Percentiles rank a stretch among this genome's conserved stretches.
These are phyloP conservation scores for Atherinosoma microstoma DNA, from an alignment of 2,797 vertebrate species.

Conservation along the genomic window DNA sequence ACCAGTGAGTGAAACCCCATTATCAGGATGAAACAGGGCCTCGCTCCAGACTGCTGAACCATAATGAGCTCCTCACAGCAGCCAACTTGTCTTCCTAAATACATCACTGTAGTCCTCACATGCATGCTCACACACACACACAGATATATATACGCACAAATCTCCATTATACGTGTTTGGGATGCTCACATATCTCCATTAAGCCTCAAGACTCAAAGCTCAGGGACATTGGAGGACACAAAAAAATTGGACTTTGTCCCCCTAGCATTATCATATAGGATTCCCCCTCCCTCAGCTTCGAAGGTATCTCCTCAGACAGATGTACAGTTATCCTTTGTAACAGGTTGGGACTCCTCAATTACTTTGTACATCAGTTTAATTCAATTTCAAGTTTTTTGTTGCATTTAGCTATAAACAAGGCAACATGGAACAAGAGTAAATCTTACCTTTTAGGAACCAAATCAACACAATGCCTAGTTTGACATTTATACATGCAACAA, in stretches of 20 bases:
- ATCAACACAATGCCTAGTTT: not conserved
- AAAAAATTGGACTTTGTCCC: slow-evolving; percentile 32
- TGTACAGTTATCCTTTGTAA: slow-evolving; percentile 1
- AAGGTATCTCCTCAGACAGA: slow-evolving; percentile 6
- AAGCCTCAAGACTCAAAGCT: slow-evolving; percentile 55
- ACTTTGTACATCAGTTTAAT: not conserved
- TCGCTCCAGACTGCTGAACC: slow-evolving; percentile 76
- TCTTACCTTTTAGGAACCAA: not conserved
- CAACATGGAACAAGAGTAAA: not conserved
- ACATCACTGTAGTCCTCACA: slow-evolving; percentile 71
- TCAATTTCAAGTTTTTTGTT: not conserved
- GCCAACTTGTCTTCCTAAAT: slow-evolving; percentile 81
- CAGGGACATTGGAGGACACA: slow-evolving; percentile 50
- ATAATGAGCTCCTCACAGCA: slow-evolving; percentile 83
- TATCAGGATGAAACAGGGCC: slow-evolving; percentile 76
- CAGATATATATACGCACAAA: too few species aligned
- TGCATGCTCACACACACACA: slow-evolving; percentile 14
- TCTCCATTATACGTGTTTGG: slow-evolving; percentile 48
- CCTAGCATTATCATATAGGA: not conserved
- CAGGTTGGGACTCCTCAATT: slow-evolving; percentile 3
- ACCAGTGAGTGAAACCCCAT: slow-evolving; percentile 81
- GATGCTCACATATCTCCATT: slow-evolving; percentile 57
- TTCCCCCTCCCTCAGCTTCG: not conserved
- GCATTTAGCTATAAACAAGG: not conserved
- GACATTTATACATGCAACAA: not conserved